Evolutionary conservation across 30 jellyfish, hydroid and myxozoan genomes (phyloP).

Genomic region (Hydractinia symbiolongicarpus): DNA sequence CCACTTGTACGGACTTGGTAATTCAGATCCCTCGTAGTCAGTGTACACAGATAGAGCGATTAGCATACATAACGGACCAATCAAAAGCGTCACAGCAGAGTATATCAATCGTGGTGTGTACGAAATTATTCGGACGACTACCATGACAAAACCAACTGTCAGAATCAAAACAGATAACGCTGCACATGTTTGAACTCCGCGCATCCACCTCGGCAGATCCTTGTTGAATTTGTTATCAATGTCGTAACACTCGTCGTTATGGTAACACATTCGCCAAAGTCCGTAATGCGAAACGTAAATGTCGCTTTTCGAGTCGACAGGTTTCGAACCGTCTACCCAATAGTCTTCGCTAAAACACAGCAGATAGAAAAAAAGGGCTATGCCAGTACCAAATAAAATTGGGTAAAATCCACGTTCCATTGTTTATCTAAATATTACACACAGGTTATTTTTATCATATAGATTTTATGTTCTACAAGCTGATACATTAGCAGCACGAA

Average conservation of each 20-base stretch:
- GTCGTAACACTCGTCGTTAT: background rate
- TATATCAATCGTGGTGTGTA: background rate
- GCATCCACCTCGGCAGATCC: background rate
- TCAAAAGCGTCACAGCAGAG: background rate
- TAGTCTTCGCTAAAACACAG: too few relatives aligned
- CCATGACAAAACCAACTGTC: background rate
- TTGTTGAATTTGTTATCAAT: background rate
- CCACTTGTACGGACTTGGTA: background rate
- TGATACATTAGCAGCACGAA: too few relatives aligned
- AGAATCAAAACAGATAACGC: background rate
- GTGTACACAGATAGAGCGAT: slow-evolving; percentile 9
- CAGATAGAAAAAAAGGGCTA: too few relatives aligned
- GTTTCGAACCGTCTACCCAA: too few relatives aligned
- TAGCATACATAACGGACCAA: slow-evolving; percentile 15
- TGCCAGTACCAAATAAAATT: too few relatives aligned
- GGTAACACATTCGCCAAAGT: slow-evolving; percentile 2
- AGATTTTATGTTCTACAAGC: too few relatives aligned
- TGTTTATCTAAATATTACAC: too few relatives aligned
- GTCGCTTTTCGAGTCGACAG: too few relatives aligned
- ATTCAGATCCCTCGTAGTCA: background rate
- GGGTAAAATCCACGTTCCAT: too few relatives aligned
- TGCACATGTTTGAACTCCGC: background rate
- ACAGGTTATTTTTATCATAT: too few relatives aligned
- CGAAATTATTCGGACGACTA: background rate
- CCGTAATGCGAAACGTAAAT: background rate